These are phyloP conservation scores for Tethya wilhelma DNA, from an alignment of 37 sponge, comb jelly and placozoan species.

Conservation along the genomic window DNA sequence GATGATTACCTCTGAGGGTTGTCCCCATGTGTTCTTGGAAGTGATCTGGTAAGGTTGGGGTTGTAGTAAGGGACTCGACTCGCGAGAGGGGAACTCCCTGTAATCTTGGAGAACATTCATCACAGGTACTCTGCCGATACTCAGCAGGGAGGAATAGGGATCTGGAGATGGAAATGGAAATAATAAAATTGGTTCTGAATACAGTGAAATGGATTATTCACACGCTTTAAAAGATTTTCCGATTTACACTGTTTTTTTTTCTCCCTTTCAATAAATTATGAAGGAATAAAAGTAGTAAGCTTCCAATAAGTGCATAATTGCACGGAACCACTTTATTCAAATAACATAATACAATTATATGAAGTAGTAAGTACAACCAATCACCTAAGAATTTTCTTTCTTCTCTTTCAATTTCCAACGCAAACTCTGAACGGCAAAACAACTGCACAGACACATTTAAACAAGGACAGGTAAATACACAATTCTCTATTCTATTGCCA, in stretches of 20 bases:
- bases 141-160: constrained; percentile 50
- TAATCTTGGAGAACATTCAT: constrained; percentile 31
- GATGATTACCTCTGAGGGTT: constrained; percentile 13
- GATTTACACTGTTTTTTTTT: too few species aligned
- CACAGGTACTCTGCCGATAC: constrained; percentile 48
- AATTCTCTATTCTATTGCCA: not conserved
- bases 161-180: constrained; percentile 21
- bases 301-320: too few species aligned
- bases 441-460: constrained; percentile 1
- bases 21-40: constrained; percentile 28
- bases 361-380: not conserved
- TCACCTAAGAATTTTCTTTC: constrained; percentile 39
- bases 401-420: constrained; percentile 52
- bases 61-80: constrained; percentile 4
- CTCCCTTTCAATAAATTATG: too few species aligned
- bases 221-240: too few species aligned
- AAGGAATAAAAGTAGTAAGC: too few species aligned
- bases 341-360: not conserved
- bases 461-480: not conserved
- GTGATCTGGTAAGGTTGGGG: constrained; percentile 1
- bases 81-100: not conserved
- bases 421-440: constrained; percentile 35
- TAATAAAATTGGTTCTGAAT: not conserved
- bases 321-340: too few species aligned
- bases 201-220: not conserved